Percentiles rank a stretch among this genome's conserved stretches.
Conservation (phyloP, 2,888 invertebrate species). For the Azorinus chamasolen region DNA sequence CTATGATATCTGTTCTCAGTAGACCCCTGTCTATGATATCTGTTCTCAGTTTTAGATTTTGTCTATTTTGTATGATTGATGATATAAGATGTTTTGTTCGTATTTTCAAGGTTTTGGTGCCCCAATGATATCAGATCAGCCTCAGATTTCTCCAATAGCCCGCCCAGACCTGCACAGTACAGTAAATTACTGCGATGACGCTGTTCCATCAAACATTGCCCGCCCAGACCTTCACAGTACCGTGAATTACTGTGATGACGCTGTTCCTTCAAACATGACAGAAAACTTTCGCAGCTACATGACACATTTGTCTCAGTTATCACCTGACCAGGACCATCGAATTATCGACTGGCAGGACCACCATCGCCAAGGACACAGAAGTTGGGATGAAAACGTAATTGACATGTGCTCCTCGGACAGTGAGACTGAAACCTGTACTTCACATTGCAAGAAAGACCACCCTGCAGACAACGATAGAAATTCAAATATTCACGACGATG, state of each 20-base stretch:
- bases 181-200: constrained; percentile 30
- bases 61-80: too few species aligned
- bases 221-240: neutral
- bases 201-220: constrained; percentile 57
- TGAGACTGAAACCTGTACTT: neutral
- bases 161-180: neutral
- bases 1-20: too few species aligned
- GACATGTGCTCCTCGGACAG: constrained; percentile 67
- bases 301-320: constrained; percentile 75
- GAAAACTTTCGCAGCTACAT: constrained; percentile 77
- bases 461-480: constrained; percentile 3
- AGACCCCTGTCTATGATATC: too few species aligned
- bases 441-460: neutral
- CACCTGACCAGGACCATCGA: constrained; percentile 56
- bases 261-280: constrained; percentile 55
- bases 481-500: too few species aligned
- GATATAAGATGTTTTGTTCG: too few species aligned
- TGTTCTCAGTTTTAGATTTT: too few species aligned
- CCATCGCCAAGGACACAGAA: constrained; percentile 13
- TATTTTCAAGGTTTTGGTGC: neutral
- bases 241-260: constrained; percentile 31
- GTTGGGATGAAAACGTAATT: constrained; percentile 45
- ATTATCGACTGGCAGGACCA: constrained; percentile 12
- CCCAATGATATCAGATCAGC: neutral
- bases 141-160: constrained; percentile 29